A percentile compares a stretch with the other conserved stretches of the same genome.
Conservation (phyloP, 1,140 invertebrate genomes). For the Ips typographus region DNA sequence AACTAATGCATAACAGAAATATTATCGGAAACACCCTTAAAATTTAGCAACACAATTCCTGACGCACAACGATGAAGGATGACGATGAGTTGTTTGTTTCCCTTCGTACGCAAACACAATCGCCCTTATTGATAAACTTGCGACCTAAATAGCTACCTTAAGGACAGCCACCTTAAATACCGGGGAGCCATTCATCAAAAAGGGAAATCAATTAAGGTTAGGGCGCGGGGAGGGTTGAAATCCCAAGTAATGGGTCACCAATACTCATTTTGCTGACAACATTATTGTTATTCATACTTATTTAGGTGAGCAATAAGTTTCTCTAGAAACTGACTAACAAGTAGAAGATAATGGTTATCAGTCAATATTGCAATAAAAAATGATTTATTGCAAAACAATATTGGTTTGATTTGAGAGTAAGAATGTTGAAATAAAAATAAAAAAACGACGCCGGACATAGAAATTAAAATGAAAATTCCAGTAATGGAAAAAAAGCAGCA, state of each 20-base stretch:
- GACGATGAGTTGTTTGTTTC: slow-evolving; percentile 5
- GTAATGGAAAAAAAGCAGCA: too few species aligned
- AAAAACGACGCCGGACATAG: too few species aligned
- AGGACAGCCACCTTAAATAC: slow-evolving; percentile 12
- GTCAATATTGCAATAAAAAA: too few species aligned
- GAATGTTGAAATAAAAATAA: too few species aligned
- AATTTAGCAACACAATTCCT: neutral
- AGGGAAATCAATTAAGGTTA: neutral
- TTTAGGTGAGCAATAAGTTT: too few species aligned
- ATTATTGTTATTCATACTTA: too few species aligned
- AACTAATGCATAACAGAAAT: neutral
- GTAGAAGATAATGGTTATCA: too few species aligned
- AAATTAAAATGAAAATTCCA: too few species aligned
- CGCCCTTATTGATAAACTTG: slow-evolving; percentile 10
- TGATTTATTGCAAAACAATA: too few species aligned
- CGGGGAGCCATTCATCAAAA: slow-evolving; percentile 6
- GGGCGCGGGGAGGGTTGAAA: neutral
- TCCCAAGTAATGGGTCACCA: neutral
- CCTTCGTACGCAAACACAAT: slow-evolving; percentile 9
- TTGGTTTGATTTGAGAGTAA: too few species aligned
- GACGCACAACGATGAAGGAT: neutral
- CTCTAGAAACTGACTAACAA: too few species aligned
- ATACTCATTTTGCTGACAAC: too few species aligned
- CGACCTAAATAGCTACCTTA: slow-evolving; percentile 7
- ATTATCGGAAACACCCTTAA: neutral